phyloP scores from a whole-genome alignment of 2,888 invertebrate genomes.

The Drosophila siamana region DNA sequence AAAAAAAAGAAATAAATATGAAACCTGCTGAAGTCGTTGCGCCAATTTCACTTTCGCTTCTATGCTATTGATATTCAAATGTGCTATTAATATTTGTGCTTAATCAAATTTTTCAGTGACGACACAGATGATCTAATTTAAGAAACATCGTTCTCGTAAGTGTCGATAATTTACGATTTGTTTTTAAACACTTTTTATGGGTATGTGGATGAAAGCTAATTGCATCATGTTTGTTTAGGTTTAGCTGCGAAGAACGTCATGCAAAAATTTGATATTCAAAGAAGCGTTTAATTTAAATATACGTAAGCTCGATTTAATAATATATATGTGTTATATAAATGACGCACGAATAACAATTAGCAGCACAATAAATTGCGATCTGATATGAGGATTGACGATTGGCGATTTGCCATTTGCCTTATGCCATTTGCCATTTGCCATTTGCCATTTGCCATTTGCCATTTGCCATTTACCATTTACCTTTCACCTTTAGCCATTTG shows the following conservation, averaged over 20 bases:
- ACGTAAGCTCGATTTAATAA: constrained; percentile 4
- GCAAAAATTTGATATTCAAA: constrained; percentile 12
- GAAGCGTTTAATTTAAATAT: constrained; percentile 5
- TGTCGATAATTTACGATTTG: constrained; percentile 1
- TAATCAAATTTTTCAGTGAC: background rate
- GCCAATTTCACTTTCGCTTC: constrained; percentile 20
- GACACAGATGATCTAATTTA: background rate
- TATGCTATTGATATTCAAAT: constrained; percentile 1
- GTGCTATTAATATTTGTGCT: background rate
- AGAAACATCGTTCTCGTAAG: background rate
- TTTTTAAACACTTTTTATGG: background rate
- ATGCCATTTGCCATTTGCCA: constrained; percentile 2
- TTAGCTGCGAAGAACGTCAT: background rate
- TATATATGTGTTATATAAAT: constrained; percentile 20
- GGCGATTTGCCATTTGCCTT: constrained; percentile 6
- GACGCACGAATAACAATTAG: constrained; percentile 37
- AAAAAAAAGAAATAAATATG: background rate
- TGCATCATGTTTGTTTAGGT: background rate
- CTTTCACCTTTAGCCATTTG: background rate
- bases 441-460: background rate
- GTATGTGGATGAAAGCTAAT: background rate
- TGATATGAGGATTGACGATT: constrained; percentile 9
- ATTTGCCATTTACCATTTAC: constrained; percentile 7
- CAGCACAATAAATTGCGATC: constrained; percentile 23
- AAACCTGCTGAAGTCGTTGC: constrained; percentile 5